These are phyloP conservation scores for Euplexia lucipara DNA, from an alignment of 2,888 invertebrate genomes.

Conservation along the genomic window DNA sequence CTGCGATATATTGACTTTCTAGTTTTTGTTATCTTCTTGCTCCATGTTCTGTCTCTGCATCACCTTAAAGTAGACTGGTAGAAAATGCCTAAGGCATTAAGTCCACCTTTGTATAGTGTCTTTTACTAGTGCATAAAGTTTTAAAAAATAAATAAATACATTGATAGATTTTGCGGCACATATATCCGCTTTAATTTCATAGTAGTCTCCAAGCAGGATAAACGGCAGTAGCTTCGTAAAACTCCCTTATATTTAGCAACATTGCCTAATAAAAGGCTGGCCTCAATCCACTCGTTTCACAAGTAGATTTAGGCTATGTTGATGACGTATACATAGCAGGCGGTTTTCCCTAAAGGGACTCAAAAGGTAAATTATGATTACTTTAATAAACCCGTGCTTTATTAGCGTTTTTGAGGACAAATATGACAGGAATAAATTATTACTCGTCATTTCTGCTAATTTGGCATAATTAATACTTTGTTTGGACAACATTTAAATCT, in stretches of 20 bases:
- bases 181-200: background rate
- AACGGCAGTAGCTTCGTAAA: background rate
- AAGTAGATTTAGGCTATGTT: slow-evolving; percentile 36
- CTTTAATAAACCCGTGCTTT: slow-evolving; percentile 38
- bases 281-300: slow-evolving; percentile 39
- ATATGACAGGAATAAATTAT: background rate
- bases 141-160: too few relatives aligned
- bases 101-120: too few relatives aligned
- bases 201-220: background rate
- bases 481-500: background rate
- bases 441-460: background rate
- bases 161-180: background rate
- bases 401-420: slow-evolving; percentile 22
- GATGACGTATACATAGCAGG: slow-evolving; percentile 30
- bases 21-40: too few relatives aligned
- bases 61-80: too few relatives aligned
- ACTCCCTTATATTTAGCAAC: slow-evolving; percentile 29
- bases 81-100: too few relatives aligned
- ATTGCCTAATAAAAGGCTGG: slow-evolving; percentile 27
- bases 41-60: too few relatives aligned
- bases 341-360: slow-evolving; percentile 43
- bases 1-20: too few relatives aligned
- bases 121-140: too few relatives aligned
- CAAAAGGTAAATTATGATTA: slow-evolving; percentile 53
- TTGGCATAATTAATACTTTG: background rate